Evolutionary conservation across 2,113 vertebrate species (phyloP).

Genomic region (Brachyistius frenatus): DNA sequence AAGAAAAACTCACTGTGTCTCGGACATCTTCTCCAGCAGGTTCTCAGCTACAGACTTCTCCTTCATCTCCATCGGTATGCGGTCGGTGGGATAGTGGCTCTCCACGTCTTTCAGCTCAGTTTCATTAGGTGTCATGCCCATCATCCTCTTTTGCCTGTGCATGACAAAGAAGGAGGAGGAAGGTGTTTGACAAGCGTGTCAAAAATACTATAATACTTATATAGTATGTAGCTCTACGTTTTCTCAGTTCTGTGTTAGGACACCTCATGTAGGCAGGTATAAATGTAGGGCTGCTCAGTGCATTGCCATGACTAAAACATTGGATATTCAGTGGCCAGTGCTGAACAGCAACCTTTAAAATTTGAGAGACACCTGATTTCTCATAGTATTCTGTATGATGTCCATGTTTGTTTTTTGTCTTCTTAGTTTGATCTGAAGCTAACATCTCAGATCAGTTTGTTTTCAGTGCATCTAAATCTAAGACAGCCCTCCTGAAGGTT

Average conservation of each 20-base stretch:
- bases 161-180: background rate
- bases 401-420: no score
- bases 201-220: background rate
- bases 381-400: no score
- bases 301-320: no score
- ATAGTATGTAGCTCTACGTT: background rate
- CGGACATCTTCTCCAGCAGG: conserved; percentile 86
- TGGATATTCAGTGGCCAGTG: no score
- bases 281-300: no score
- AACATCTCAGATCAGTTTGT: background rate
- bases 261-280: no score
- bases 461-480: background rate
- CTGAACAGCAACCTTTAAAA: no score
- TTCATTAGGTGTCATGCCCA: conserved; percentile 92
- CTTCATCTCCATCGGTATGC: conserved; percentile 86
- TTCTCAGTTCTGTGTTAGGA: background rate
- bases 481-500: background rate
- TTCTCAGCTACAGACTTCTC: conserved; percentile 89
- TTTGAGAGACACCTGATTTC: no score
- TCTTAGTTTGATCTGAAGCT: no score
- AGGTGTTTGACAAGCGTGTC: background rate
- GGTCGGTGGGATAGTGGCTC: conserved; percentile 86
- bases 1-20: conserved; percentile 87
- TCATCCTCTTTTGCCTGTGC: conserved; percentile 89
- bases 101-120: conserved; percentile 88